phyloP scores from a whole-genome alignment of 2,113 vertebrate species.

The Cichladusa arquata region DNA sequence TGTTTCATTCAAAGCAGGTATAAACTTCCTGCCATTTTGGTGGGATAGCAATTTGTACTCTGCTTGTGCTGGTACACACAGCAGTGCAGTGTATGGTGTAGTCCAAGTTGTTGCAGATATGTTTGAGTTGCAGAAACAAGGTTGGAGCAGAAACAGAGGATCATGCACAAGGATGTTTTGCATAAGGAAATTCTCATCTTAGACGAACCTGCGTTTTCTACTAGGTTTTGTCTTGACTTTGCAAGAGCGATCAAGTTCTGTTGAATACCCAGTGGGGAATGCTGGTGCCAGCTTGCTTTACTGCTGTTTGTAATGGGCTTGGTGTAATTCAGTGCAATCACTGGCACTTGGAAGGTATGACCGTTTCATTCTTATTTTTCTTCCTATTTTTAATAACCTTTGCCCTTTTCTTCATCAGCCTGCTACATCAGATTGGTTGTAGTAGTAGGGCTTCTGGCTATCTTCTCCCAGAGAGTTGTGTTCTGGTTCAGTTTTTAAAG shows the following conservation, averaged over 20 bases:
- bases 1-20: background rate
- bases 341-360: background rate
- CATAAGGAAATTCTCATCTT: background rate
- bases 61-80: background rate
- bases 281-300: background rate
- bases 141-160: background rate
- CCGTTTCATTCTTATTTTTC: background rate
- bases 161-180: background rate
- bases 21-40: background rate
- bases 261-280: background rate
- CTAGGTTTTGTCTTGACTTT: background rate
- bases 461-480: background rate
- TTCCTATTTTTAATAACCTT: background rate
- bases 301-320: background rate
- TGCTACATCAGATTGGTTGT: background rate
- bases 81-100: background rate
- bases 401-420: background rate
- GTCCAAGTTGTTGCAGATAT: background rate
- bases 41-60: background rate
- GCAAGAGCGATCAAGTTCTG: background rate
- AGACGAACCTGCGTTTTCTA: background rate
- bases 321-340: background rate
- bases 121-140: background rate
- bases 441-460: background rate
- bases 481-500: background rate